A percentile compares a stretch with the other conserved stretches of the same genome.
Evolutionary conservation across 2,797 vertebrate species (phyloP).

Genomic region (Todus mexicanus): DNA sequence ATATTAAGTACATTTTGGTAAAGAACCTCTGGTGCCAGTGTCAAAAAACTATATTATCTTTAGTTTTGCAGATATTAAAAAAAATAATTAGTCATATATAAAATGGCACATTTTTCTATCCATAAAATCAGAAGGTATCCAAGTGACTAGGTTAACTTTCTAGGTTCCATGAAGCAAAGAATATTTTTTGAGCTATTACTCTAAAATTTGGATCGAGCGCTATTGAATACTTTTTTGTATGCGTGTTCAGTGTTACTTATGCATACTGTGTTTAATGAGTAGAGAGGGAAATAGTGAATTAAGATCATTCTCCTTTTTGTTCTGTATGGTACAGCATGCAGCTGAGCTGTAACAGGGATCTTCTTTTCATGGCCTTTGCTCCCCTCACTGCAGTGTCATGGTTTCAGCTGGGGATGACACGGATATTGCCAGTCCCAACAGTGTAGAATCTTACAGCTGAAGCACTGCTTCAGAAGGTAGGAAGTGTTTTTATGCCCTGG

Average conservation of each 20-base stretch:
- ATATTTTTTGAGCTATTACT: not conserved
- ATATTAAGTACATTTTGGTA: not conserved
- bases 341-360: not conserved
- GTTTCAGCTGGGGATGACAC: not conserved
- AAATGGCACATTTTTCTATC: not conserved
- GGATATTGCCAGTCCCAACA: not conserved
- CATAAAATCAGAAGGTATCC: not conserved
- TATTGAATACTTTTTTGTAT: not conserved
- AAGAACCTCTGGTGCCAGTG: not conserved
- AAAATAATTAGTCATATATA: not conserved
- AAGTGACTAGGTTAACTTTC: not conserved
- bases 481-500: not conserved
- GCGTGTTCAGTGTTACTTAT: not conserved
- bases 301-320: not conserved
- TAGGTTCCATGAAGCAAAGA: not conserved
- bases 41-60: not conserved
- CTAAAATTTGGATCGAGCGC: not conserved
- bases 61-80: not conserved
- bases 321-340: not conserved
- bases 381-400: not conserved
- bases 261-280: not conserved
- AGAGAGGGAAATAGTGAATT: not conserved
- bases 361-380: not conserved
- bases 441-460: not conserved
- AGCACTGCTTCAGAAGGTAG: not conserved